Percentiles rank a stretch among this genome's conserved stretches.
Evolutionary conservation across 2,888 invertebrate species (phyloP).

Genomic region (Cryptophagus acutangulus): DNA sequence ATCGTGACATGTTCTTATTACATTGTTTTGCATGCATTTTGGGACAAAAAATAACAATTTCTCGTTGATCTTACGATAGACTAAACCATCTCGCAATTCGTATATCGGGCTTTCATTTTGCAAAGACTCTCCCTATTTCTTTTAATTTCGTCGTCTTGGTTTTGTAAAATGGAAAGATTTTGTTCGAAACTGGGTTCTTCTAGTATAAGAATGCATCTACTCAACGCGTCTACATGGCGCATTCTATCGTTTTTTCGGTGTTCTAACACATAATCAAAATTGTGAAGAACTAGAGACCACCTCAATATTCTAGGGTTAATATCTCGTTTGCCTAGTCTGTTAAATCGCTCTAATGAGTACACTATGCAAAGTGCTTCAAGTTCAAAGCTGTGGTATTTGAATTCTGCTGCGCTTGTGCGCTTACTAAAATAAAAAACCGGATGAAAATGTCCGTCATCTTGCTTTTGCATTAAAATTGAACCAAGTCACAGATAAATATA

Average conservation of each 20-base stretch:
- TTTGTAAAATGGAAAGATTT: background rate
- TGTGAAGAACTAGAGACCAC: background rate
- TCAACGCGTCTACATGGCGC: background rate
- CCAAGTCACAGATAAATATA: too few relatives aligned
- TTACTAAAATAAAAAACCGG: background rate
- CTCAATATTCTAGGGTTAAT: background rate
- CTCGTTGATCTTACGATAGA: background rate
- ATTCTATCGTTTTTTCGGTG: background rate
- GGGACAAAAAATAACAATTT: background rate
- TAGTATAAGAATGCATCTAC: background rate
- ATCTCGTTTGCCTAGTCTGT: background rate
- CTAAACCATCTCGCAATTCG: background rate
- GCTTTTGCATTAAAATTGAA: background rate
- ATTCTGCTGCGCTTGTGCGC: background rate
- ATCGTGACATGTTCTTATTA: conserved; percentile 17
- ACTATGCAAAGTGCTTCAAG: background rate
- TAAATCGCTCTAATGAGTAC: background rate
- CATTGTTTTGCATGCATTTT: background rate
- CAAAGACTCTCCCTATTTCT: background rate
- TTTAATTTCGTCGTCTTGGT: background rate
- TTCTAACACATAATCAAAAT: background rate
- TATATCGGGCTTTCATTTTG: background rate
- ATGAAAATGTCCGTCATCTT: background rate
- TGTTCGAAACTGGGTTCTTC: background rate
- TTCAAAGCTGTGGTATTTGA: background rate